These are phyloP conservation scores for Orchesellides sinensis DNA, from an alignment of 2,888 invertebrate genomes.

Conservation along the genomic window DNA sequence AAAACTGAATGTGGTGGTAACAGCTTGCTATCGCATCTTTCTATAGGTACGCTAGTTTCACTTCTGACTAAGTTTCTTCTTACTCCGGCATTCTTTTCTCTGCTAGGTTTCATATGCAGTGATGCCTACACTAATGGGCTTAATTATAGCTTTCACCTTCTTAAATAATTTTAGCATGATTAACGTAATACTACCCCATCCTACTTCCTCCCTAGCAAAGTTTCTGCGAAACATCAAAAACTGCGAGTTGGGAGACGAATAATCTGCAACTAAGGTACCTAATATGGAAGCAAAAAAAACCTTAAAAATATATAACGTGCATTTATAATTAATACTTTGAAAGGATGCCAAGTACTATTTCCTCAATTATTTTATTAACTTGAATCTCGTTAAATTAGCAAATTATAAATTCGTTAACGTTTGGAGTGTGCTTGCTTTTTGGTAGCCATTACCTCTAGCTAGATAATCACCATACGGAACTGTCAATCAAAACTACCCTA, in stretches of 20 bases:
- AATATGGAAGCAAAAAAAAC: too few species aligned
- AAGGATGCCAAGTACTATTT: too few species aligned
- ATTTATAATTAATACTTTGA: too few species aligned
- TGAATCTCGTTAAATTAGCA: not conserved
- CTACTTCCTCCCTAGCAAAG: slow-evolving; percentile 29
- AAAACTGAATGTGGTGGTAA: not conserved
- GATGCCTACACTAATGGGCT: slow-evolving; percentile 5
- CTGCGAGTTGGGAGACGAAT: too few species aligned
- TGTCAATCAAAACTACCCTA: not conserved
- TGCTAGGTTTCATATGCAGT: not conserved
- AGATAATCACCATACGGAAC: not conserved
- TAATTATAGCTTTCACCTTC: slow-evolving; percentile 40
- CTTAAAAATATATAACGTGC: too few species aligned
- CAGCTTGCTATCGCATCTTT: slow-evolving; percentile 21
- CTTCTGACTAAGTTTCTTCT: not conserved
- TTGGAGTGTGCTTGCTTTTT: too few species aligned
- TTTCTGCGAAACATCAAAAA: not conserved
- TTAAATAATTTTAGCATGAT: slow-evolving; percentile 41
- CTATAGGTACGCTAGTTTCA: not conserved
- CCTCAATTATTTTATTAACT: too few species aligned
- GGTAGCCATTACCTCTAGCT: not conserved
- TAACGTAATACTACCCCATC: slow-evolving; percentile 29
- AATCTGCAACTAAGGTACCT: too few species aligned
- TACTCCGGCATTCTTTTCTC: not conserved
- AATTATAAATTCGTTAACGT: too few species aligned